Evolutionary conservation across 1,140 invertebrate species (phyloP).

Genomic region (Anastrepha obliqua): DNA sequence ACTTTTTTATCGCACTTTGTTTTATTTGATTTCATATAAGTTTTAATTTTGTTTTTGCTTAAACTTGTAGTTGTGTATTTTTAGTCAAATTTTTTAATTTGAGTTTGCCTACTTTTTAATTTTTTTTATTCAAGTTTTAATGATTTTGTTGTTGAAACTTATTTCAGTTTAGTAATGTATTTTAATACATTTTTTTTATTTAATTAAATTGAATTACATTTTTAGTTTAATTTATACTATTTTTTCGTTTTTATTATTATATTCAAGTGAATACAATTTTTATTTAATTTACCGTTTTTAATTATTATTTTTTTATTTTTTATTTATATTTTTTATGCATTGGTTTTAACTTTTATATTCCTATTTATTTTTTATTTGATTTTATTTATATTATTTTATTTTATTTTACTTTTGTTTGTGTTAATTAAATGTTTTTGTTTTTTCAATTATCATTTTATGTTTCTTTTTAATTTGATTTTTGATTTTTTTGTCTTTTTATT

Average conservation of each 20-base stretch:
- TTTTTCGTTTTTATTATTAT: no score
- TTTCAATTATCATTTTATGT: neutral
- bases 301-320: neutral
- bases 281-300: no score
- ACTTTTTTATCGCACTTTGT: neutral
- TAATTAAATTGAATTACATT: neutral
- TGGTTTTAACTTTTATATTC: neutral
- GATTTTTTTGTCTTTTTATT: no score
- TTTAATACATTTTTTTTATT: conserved; percentile 22
- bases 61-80: no score
- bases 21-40: no score
- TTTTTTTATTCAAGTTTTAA: no score
- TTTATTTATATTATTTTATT: neutral
- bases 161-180: neutral
- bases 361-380: neutral
- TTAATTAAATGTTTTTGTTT: neutral
- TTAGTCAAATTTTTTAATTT: no score
- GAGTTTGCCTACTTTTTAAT: no score
- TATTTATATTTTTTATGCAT: neutral
- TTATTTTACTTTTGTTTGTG: neutral
- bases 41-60: no score
- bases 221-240: neutral
- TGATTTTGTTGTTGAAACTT: neutral
- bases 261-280: no score
- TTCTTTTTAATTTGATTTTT: no score